Percentiles rank a stretch among this genome's conserved stretches.
phyloP scores from a whole-genome alignment of 1,140 invertebrate species.

The Capitella teleta region DNA sequence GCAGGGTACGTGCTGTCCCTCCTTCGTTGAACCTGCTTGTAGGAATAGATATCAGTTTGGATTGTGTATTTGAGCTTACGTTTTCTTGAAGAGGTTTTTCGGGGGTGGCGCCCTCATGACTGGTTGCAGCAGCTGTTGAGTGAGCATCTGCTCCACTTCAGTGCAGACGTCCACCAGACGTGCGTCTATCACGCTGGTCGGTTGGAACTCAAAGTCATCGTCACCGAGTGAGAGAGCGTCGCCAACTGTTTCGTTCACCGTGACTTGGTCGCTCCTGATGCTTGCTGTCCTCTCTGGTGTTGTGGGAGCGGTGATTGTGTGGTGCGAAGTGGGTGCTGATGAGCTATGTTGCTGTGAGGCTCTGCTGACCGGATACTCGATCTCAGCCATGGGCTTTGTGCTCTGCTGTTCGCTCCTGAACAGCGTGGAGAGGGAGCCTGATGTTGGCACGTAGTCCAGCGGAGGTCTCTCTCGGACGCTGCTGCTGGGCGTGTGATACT shows the following conservation, averaged over 20 bases:
- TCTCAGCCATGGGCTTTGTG: no score
- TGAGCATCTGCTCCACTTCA: constrained; percentile 28
- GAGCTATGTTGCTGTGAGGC: no score
- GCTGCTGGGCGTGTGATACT: neutral
- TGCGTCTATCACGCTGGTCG: constrained; percentile 19
- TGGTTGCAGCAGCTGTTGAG: constrained; percentile 28
- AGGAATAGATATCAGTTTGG: no score
- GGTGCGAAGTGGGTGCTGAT: no score
- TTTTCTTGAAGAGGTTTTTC: neutral
- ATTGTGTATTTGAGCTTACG: no score
- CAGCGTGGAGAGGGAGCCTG: no score
- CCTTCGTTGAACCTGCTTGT: neutral
- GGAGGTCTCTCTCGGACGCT: no score
- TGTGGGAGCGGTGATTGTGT: no score
- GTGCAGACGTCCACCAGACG: constrained; percentile 26
- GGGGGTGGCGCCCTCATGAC: constrained; percentile 12
- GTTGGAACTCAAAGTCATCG: constrained; percentile 9
- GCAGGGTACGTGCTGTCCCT: neutral
- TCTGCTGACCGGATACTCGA: no score
- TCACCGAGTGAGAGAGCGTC: constrained; percentile 9
- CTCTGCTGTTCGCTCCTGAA: no score
- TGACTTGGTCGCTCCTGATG: neutral
- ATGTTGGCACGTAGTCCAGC: no score
- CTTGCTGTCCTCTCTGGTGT: neutral
- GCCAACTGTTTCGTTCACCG: constrained; percentile 7